Conservation (phyloP, 2,888 invertebrate species). For the Watsonalla cultraria region DNA sequence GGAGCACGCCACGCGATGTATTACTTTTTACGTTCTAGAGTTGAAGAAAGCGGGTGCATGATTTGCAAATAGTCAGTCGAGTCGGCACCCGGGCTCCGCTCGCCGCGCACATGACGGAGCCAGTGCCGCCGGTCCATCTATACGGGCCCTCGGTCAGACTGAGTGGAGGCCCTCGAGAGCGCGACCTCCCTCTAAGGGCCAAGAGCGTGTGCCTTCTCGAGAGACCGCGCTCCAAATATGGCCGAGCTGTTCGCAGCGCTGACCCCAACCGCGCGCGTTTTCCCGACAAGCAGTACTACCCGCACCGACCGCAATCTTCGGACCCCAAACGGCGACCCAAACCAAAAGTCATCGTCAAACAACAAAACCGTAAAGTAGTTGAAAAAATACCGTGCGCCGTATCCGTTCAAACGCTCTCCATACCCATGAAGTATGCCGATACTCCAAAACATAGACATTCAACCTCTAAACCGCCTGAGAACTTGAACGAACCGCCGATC, state of each 20-base stretch:
- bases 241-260: conserved; percentile 52
- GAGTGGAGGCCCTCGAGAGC: conserved; percentile 38
- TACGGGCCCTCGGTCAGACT: conserved; percentile 27
- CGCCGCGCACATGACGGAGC: conserved; percentile 32
- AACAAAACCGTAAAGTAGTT: conserved; percentile 49
- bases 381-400: conserved; percentile 61
- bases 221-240: conserved; percentile 58
- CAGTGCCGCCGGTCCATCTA: conserved; percentile 8
- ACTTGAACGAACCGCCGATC: conserved; percentile 33
- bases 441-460: conserved; percentile 46
- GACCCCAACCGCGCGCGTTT: conserved; percentile 42
- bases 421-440: conserved; percentile 68
- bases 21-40: conserved; percentile 68
- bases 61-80: conserved; percentile 54
- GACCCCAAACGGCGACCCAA: conserved; percentile 28
- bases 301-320: conserved; percentile 25
- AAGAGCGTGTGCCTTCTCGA: conserved; percentile 60
- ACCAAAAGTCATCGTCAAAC: conserved; percentile 46
- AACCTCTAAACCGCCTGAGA: conserved; percentile 51
- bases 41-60: conserved; percentile 51
- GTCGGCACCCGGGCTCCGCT: conserved; percentile 35
- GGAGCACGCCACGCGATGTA: conserved; percentile 68
- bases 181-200: conserved; percentile 53
- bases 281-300: conserved; percentile 44
- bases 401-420: conserved; percentile 60